Percentiles rank a stretch among this genome's conserved stretches.
Evolutionary conservation across 1,140 invertebrate species (phyloP).

Genomic region (Drosophila arawakana): DNA sequence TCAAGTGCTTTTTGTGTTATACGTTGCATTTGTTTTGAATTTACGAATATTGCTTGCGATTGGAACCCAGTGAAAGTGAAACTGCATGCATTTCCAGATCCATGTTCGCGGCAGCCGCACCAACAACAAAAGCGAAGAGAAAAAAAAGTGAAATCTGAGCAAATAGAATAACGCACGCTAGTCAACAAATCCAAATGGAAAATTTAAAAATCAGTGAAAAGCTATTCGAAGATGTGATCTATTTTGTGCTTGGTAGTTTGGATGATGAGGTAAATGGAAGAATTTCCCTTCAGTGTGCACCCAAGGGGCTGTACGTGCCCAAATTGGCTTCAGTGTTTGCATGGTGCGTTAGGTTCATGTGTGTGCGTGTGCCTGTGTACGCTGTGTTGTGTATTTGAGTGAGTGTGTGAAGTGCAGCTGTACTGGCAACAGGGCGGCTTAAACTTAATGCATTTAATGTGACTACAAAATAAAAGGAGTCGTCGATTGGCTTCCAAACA

Average conservation of each 20-base stretch:
- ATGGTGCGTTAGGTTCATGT: conserved; percentile 30
- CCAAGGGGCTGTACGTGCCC: conserved; percentile 37
- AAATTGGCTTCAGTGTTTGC: conserved; percentile 32
- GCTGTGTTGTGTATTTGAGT: conserved; percentile 17
- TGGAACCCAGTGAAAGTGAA: conserved; percentile 29
- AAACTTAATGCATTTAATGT: conserved; percentile 7
- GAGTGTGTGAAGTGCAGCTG: conserved; percentile 37
- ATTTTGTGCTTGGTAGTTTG: conserved; percentile 75
- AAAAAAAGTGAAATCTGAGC: conserved; percentile 68
- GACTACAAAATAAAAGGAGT: not conserved
- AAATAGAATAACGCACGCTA: conserved; percentile 41
- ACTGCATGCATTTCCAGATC: conserved; percentile 45
- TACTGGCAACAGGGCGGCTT: conserved; percentile 10
- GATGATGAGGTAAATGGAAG: conserved; percentile 76
- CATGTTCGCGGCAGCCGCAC: conserved; percentile 55
- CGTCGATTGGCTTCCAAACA: not conserved
- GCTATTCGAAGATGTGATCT: conserved; percentile 76
- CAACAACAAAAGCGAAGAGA: conserved; percentile 69
- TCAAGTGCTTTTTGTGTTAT: conserved; percentile 37
- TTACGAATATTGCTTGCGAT: conserved; percentile 4
- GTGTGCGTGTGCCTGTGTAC: conserved; percentile 17
- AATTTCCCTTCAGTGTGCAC: not conserved
- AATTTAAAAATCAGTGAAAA: conserved; percentile 78
- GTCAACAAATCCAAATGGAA: conserved; percentile 57
- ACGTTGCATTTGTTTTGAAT: conserved; percentile 33